A percentile compares a stretch with the other conserved stretches of the same genome.
Evolutionary conservation across 2,797 vertebrate genomes (phyloP).

Genomic region (Callimico goeldii): DNA sequence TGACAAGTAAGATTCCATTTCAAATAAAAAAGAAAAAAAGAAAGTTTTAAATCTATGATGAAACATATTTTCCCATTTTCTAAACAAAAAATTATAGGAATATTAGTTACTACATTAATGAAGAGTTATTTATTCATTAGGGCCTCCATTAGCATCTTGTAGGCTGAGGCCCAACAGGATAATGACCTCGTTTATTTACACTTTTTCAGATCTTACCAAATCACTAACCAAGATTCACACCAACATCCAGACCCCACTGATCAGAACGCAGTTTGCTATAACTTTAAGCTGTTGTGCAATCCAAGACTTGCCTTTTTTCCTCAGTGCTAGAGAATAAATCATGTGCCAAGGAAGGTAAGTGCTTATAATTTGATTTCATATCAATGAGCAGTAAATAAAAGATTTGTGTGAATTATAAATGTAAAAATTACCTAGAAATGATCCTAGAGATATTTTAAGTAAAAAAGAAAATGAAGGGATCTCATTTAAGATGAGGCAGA

Average conservation of each 20-base stretch:
- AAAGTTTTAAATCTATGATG: not conserved
- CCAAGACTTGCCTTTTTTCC: not conserved
- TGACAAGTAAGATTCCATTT: no score
- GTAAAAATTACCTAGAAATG: slow-evolving; percentile 23
- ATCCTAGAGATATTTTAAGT: not conserved
- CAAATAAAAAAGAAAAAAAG: not conserved
- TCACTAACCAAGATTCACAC: not conserved
- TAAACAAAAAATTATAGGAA: slow-evolving; percentile 4
- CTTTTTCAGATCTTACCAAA: not conserved
- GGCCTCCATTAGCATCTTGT: not conserved
- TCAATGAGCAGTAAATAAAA: not conserved
- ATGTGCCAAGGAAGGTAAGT: not conserved
- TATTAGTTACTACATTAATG: not conserved
- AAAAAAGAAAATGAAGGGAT: not conserved
- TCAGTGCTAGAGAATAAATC: not conserved
- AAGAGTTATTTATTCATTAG: not conserved
- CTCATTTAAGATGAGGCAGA: not conserved
- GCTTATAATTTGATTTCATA: not conserved
- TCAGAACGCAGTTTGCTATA: not conserved
- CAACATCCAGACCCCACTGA: not conserved
- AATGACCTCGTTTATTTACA: not conserved
- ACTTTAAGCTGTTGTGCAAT: not conserved
- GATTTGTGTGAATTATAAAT: not conserved
- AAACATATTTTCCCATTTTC: not conserved
- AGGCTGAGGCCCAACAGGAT: not conserved